Evolutionary conservation across 2,888 invertebrate species (phyloP), one percentile per base, ranked within the genome.

Genomic region (Drosophila suboccidentalis): DNA sequence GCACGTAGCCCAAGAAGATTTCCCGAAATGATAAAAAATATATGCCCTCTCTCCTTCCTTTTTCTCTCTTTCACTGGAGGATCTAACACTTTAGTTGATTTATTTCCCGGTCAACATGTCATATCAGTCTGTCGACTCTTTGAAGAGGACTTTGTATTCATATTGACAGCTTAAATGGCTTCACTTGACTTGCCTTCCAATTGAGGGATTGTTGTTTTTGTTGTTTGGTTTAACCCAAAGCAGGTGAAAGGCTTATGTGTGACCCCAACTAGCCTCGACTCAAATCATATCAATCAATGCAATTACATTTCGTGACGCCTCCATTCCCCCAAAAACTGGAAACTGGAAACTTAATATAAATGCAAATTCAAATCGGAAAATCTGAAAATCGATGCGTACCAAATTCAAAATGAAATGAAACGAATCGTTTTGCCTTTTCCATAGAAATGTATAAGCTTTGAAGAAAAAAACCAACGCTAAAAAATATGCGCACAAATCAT

Each of bases 401-500:
- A 84, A 85, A 87, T 89, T 87, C 73, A 81, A 89, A 89, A 85
- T 89, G 78, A 88, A 83, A 75, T 80, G 87, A 87, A 85, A 72
- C 84, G 84, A 89, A 83, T 89, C 75, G 72, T 50, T 47, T 61
- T 60, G 19, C 65, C 60, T 71, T 87, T 87, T 76, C 81, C 71
- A 86, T 68, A 57, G 81, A 89, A 83, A 89, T 72, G 83, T 75
- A 83, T 78, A 86, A 83, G 82, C 49, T 74, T 88, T 77, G 64
- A 19, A 41, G 22, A 39, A 44, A 51, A 29, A 76, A 69, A 65
- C 70, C 61, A 71, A 74, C 70, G 63, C 57, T 59, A 55, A 75
- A 69, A 88, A 86, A 82, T 88, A 88, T 83, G 80, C 87, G 80
- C 83, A 88, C 89, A 84, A 84, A 84, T 84, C 83, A 88, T 78